These are phyloP conservation scores for Periophthalmus modestus DNA, from an alignment of 2,113 vertebrate species.

Conservation along the genomic window DNA sequence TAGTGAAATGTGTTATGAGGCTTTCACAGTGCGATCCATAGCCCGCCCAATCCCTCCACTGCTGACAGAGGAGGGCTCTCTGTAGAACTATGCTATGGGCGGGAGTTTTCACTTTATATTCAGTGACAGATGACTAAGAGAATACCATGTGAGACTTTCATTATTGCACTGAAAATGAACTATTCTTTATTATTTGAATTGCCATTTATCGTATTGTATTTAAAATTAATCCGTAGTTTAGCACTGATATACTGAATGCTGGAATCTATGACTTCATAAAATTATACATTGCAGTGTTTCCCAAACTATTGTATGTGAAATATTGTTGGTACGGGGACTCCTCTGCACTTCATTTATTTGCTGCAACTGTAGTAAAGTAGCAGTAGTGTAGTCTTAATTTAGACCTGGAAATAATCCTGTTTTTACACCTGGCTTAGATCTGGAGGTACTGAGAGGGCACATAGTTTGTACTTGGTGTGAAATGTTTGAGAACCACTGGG, in stretches of 20 bases:
- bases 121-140: not conserved
- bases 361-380: not conserved
- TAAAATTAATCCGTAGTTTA: too few relatives aligned
- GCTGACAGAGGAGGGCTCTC: slow-evolving; percentile 8
- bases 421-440: not conserved
- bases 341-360: too few relatives aligned
- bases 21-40: slow-evolving; percentile 3
- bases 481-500: not conserved
- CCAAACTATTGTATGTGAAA: not conserved
- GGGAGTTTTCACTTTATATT: not conserved
- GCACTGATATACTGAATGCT: not conserved
- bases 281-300: too few relatives aligned
- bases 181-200: too few relatives aligned
- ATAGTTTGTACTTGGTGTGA: not conserved
- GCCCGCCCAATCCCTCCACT: slow-evolving; percentile 21
- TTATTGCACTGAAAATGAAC: not conserved
- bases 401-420: not conserved
- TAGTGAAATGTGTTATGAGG: not conserved
- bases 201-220: too few relatives aligned
- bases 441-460: not conserved
- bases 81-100: not conserved
- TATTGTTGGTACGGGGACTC: not conserved
- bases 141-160: not conserved
- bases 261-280: not conserved
- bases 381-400: not conserved